phyloP scores from a whole-genome alignment of 2,888 invertebrate genomes.

The Andrena hattorfiana region DNA sequence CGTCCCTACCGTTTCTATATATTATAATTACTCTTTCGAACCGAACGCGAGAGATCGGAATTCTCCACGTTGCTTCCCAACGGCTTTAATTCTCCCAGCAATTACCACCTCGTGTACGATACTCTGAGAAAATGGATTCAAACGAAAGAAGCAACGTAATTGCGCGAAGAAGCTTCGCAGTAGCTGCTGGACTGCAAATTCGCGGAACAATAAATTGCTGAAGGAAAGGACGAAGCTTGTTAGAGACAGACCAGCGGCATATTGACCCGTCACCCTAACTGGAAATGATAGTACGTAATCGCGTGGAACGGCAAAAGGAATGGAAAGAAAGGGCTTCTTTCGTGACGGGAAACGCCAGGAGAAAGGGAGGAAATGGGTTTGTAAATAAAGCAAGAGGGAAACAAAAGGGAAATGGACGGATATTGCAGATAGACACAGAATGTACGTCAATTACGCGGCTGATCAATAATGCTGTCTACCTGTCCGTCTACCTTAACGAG shows the following conservation, averaged over 20 bases:
- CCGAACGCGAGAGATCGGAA: no score
- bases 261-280: slow-evolving; percentile 66
- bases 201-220: slow-evolving; percentile 33
- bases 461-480: slow-evolving; percentile 4
- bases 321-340: slow-evolving; percentile 35
- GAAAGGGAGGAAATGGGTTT: slow-evolving; percentile 12
- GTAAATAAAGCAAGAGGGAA: slow-evolving; percentile 34
- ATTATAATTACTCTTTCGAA: neutral
- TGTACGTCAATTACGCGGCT: slow-evolving; percentile 8
- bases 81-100: neutral
- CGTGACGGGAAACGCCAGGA: slow-evolving; percentile 20
- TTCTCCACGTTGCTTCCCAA: neutral
- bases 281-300: slow-evolving; percentile 69
- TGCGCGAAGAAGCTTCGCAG: neutral
- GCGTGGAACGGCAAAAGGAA: slow-evolving; percentile 47
- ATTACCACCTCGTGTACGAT: neutral
- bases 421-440: neutral
- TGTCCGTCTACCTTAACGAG: neutral
- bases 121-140: neutral
- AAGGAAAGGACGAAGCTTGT: slow-evolving; percentile 37
- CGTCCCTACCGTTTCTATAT: slow-evolving; percentile 23
- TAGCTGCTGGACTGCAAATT: neutral
- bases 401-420: neutral
- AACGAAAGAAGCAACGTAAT: neutral
- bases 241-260: slow-evolving; percentile 49